Conservation (phyloP, 1,140 invertebrate genomes). For the Acromyrmex charruanus region DNA sequence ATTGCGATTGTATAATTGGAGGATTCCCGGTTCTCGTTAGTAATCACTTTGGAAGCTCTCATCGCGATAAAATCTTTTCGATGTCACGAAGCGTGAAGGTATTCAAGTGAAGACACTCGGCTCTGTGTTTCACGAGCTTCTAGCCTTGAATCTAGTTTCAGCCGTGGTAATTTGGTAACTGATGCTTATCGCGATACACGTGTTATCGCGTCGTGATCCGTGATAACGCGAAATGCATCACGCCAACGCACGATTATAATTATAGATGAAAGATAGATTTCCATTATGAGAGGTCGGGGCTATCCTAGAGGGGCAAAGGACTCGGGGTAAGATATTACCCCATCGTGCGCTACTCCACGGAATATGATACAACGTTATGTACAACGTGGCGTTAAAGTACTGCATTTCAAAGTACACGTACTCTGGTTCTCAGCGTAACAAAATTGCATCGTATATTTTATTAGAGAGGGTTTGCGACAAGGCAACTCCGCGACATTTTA, state of each 20-base stretch:
- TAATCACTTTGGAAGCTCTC: slow-evolving; percentile 60
- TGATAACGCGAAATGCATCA: slow-evolving; percentile 58
- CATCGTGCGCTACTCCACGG: slow-evolving; percentile 13
- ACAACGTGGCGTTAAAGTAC: slow-evolving; percentile 48
- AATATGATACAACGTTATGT: slow-evolving; percentile 45
- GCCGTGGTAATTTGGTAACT: not conserved
- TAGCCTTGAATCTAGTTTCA: slow-evolving; percentile 38
- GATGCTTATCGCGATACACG: slow-evolving; percentile 57
- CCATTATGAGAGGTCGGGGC: slow-evolving; percentile 38
- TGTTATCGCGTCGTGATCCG: slow-evolving; percentile 56
- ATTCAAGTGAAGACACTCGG: slow-evolving; percentile 14
- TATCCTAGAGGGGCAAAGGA: not conserved
- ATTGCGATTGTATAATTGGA: slow-evolving; percentile 47
- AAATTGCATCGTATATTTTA: slow-evolving; percentile 63
- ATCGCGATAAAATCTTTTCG: slow-evolving; percentile 56
- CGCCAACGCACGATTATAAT: slow-evolving; percentile 68
- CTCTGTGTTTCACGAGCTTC: slow-evolving; percentile 25
- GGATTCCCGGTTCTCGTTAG: not conserved
- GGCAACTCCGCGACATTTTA: slow-evolving; percentile 35
- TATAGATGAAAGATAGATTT: slow-evolving; percentile 72
- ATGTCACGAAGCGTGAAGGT: slow-evolving; percentile 28
- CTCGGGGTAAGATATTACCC: slow-evolving; percentile 30
- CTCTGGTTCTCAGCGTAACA: slow-evolving; percentile 35
- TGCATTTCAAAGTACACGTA: slow-evolving; percentile 43
- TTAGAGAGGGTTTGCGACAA: slow-evolving; percentile 33